phyloP scores from a whole-genome alignment of 37 sponge, comb jelly and placozoan genomes.

The Aplysina aerophoba region DNA sequence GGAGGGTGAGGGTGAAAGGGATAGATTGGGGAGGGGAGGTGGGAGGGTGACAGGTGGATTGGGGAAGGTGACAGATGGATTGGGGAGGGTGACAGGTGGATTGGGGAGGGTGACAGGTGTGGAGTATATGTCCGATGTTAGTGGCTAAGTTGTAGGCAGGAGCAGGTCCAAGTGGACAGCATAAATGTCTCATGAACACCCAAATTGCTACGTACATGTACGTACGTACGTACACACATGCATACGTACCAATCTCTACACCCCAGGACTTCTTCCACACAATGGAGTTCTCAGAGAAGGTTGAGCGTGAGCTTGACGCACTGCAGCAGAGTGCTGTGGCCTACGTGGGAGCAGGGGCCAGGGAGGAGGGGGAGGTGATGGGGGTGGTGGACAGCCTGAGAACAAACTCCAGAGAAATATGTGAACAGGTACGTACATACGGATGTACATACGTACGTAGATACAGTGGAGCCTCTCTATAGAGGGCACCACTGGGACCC shows the following conservation, averaged over 20 bases:
- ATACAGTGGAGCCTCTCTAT: background rate
- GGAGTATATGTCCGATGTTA: too few relatives aligned
- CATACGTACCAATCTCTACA: background rate
- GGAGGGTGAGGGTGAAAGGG: too few relatives aligned
- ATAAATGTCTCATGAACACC: background rate
- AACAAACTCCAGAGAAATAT: background rate
- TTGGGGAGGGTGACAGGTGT: too few relatives aligned
- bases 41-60: too few relatives aligned
- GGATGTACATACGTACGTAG: background rate
- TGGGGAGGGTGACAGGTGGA: too few relatives aligned
- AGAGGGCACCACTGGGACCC: too few relatives aligned
- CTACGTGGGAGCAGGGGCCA: background rate
- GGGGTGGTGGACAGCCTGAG: background rate
- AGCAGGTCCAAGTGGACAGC: too few relatives aligned
- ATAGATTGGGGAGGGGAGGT: too few relatives aligned
- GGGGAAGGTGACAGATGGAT: too few relatives aligned
- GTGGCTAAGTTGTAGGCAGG: too few relatives aligned
- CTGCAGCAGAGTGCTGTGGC: background rate
- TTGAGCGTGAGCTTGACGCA: background rate
- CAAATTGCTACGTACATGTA: background rate
- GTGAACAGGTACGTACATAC: background rate
- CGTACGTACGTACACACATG: background rate
- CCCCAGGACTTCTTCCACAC: background rate
- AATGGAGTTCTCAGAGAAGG: background rate
- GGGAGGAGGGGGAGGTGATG: background rate